Evolutionary conservation across 2,888 invertebrate genomes (phyloP), one percentile per base, ranked within the genome.

Genomic region (Ypsolopha scabrella): DNA sequence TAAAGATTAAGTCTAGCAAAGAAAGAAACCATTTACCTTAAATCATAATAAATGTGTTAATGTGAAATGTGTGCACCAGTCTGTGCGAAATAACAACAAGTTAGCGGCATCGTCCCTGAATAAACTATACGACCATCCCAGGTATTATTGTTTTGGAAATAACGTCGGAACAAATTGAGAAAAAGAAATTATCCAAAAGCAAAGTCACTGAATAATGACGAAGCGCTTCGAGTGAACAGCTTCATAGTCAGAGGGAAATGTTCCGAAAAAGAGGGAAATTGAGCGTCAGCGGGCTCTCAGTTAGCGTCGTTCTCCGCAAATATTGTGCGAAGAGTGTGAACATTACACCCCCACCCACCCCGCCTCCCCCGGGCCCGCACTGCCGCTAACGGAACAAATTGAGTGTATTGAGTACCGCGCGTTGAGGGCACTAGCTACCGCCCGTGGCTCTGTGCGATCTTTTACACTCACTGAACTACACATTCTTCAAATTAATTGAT

Each of bases 321-420:
- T 48, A 74, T 73, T 77, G 79, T 73, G 78, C 79, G 72, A 76
- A 79, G 74, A 70, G 80, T 73, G 82, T 78, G 80, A 80, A 81
- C 80, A 81, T 80, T 60, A 75, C 24, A 24, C 24, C 24, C 24
- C 24, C 24, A 4, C 24, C 24, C 4, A 2, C 4, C 24, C 24
- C 24, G 2, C 24, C 24, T 24, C 24, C 4, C 24, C 24, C 24
- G 24, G n/a, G n/a, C n/a, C n/a, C 72, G 68, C 67, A 51, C 65
- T 64, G 54, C 58, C 63, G 70, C 69, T 81, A 80, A 80, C 77
- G 58, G 69, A 63, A 68, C 75, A 82, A 83, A 83, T 83, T 81
- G 77, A 83, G 81, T 81, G 80, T 72, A 75, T 67, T 64, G 52
- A 58, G 67, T 64, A 61, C 59, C 53, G 54, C 53, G 60, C 24